Percentiles rank a stretch among this genome's conserved stretches.
phyloP scores from a whole-genome alignment of 2,113 vertebrate species.

The Carassius gibelio region DNA sequence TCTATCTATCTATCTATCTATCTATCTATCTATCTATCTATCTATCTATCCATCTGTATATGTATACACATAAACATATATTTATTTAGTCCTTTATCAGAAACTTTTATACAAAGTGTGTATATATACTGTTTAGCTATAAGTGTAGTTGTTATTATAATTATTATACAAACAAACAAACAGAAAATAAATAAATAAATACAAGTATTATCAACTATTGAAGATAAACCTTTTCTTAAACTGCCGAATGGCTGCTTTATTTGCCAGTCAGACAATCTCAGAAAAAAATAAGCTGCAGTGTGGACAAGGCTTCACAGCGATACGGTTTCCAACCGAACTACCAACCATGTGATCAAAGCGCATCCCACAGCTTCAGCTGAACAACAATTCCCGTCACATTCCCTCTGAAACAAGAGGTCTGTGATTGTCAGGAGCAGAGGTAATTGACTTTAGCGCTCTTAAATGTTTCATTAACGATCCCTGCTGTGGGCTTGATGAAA shows the following conservation, averaged over 20 bases:
- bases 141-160: too few relatives aligned
- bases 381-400: conserved; percentile 22
- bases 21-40: too few relatives aligned
- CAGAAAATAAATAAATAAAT: not conserved
- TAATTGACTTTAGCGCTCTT: conserved; percentile 55
- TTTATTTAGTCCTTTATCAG: too few relatives aligned
- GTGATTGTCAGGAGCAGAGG: conserved; percentile 40
- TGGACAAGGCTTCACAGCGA: not conserved
- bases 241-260: not conserved
- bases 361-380: not conserved
- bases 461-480: conserved; percentile 58
- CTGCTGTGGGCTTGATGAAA: conserved; percentile 42
- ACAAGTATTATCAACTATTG: not conserved
- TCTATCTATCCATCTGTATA: too few relatives aligned
- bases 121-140: too few relatives aligned
- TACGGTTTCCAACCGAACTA: not conserved
- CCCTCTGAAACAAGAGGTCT: conserved; percentile 32
- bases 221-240: not conserved
- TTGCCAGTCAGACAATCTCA: not conserved
- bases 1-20: too few relatives aligned
- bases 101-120: too few relatives aligned
- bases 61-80: too few relatives aligned
- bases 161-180: not conserved
- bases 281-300: not conserved
- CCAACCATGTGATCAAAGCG: not conserved